Conservation (phyloP, 2,888 invertebrate species). For the Cyrtodaria siliqua region DNA sequence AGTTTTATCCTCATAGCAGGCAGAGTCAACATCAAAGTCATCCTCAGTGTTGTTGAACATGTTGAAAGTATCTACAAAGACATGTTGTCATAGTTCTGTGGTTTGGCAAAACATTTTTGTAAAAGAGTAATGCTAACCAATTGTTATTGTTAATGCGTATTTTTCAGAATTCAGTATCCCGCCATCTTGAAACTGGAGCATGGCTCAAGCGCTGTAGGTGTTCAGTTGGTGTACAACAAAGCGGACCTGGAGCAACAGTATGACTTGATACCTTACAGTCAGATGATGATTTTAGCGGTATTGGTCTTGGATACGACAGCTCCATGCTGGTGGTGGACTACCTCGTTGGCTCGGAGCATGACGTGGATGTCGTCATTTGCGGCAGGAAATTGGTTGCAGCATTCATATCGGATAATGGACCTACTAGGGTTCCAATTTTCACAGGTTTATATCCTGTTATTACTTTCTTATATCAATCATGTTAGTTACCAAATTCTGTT, state of each 20-base stretch:
- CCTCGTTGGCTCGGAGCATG: constrained; percentile 71
- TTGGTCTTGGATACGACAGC: constrained; percentile 71
- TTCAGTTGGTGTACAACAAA: constrained; percentile 60
- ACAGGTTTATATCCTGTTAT: too few relatives aligned
- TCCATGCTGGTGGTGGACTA: constrained; percentile 68
- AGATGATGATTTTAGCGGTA: constrained; percentile 66
- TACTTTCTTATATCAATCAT: too few relatives aligned
- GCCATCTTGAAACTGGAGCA: constrained; percentile 73
- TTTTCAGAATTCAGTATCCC: constrained; percentile 54
- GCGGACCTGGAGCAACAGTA: constrained; percentile 56
- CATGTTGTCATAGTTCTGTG: too few relatives aligned
- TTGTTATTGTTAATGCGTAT: too few relatives aligned
- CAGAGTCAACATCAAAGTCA: too few relatives aligned
- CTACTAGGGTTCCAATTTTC: constrained; percentile 65
- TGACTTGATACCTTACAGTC: constrained; percentile 30
- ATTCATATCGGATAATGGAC: constrained; percentile 75
- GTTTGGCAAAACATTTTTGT: too few relatives aligned
- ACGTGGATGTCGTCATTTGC: constrained; percentile 72
- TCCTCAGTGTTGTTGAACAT: too few relatives aligned
- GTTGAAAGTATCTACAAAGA: too few relatives aligned
- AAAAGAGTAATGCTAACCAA: too few relatives aligned
- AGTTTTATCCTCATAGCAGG: too few relatives aligned
- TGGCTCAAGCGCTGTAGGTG: constrained; percentile 75
- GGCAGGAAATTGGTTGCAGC: constrained; percentile 71
- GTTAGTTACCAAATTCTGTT: too few relatives aligned